phyloP scores from a whole-genome alignment of 2,797 vertebrate species.

The Vultur gryphus region DNA sequence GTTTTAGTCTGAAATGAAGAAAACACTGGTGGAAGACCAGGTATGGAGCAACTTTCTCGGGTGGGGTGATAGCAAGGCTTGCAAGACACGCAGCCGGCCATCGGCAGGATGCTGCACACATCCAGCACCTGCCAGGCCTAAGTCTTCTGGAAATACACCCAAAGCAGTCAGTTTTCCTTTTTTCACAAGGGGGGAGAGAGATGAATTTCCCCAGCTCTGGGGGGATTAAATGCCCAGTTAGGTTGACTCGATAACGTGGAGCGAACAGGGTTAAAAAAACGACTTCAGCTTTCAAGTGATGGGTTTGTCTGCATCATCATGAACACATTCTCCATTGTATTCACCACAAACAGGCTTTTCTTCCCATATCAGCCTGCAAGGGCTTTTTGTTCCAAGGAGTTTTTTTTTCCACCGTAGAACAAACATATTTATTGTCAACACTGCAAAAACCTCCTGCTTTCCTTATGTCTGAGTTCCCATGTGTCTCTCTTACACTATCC shows the following conservation, averaged over 20 bases:
- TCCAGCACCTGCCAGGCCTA: neutral
- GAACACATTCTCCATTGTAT: slow-evolving; percentile 45
- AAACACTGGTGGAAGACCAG: neutral
- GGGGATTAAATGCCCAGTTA: neutral
- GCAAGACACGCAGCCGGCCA: neutral
- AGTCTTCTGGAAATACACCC: neutral
- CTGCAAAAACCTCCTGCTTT: neutral
- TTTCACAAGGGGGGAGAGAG: neutral
- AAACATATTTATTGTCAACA: slow-evolving; percentile 42
- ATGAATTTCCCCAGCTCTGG: neutral
- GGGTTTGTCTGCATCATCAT: neutral
- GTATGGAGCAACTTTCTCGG: neutral
- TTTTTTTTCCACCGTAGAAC: neutral
- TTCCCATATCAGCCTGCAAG: neutral
- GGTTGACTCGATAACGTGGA: neutral
- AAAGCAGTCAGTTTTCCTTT: neutral
- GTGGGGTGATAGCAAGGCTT: neutral
- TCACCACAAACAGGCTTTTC: slow-evolving; percentile 28
- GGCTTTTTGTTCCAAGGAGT: neutral
- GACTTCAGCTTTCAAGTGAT: slow-evolving; percentile 26
- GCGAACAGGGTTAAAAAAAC: neutral
- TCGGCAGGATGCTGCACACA: neutral
- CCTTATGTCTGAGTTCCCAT: slow-evolving; percentile 43
- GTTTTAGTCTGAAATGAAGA: neutral
- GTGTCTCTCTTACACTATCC: slow-evolving; percentile 38